Evolutionary conservation across 2,113 vertebrate species (phyloP).

Genomic region (Ivindomyrus marchei): DNA sequence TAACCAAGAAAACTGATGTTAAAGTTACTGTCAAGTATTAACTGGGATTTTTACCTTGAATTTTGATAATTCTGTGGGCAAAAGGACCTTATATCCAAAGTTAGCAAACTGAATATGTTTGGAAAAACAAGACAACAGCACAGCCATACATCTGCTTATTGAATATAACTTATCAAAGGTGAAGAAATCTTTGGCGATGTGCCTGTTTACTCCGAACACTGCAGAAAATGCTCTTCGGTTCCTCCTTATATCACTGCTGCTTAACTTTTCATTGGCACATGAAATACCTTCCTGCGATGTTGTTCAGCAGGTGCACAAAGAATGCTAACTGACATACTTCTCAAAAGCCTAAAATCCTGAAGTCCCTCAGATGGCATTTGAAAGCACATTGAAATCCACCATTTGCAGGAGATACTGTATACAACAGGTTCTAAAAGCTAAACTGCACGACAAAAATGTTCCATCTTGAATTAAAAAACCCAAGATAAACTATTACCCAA

Average conservation of each 20-base stretch:
- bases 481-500: not conserved
- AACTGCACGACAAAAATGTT: not conserved
- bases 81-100: not conserved
- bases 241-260: not conserved
- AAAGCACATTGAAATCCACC: not conserved
- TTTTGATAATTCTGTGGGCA: not conserved
- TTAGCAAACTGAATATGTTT: not conserved
- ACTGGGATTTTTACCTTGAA: not conserved
- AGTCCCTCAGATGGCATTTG: not conserved
- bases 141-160: not conserved
- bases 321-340: not conserved
- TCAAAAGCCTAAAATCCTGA: not conserved
- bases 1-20: not conserved
- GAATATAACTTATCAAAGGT: not conserved
- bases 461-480: not conserved
- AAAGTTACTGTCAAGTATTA: not conserved
- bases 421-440: not conserved
- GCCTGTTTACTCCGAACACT: not conserved
- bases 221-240: not conserved
- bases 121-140: not conserved
- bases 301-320: not conserved
- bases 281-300: not conserved
- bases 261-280: not conserved
- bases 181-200: not conserved
- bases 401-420: not conserved